phyloP scores from a whole-genome alignment of 2,888 invertebrate genomes.

The Macrosiphum euphorbiae region DNA sequence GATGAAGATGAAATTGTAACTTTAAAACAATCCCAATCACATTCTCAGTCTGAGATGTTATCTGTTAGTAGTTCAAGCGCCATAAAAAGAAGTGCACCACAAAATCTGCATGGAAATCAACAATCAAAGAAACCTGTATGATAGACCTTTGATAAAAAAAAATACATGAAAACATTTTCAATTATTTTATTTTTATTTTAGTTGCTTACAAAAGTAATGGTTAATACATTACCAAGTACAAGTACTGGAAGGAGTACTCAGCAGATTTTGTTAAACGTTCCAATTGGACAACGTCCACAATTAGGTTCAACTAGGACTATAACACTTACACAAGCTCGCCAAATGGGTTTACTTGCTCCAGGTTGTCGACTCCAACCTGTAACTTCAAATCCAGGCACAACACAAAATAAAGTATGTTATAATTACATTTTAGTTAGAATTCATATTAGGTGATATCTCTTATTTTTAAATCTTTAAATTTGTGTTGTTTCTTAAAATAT shows the following conservation, averaged over 20 bases:
- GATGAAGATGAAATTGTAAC: slow-evolving; percentile 37
- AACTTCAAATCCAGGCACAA: slow-evolving; percentile 28
- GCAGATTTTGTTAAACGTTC: slow-evolving; percentile 63
- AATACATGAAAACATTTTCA: neutral
- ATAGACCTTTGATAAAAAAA: slow-evolving; percentile 16
- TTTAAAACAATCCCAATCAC: slow-evolving; percentile 12
- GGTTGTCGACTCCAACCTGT: slow-evolving; percentile 72
- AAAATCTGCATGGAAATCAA: slow-evolving; percentile 25
- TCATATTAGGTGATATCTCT: neutral
- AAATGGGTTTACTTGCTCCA: slow-evolving; percentile 74
- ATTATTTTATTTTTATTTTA: slow-evolving; percentile 40
- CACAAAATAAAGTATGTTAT: slow-evolving; percentile 53
- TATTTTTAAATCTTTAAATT: neutral
- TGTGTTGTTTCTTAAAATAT: neutral
- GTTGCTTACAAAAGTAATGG: slow-evolving; percentile 66
- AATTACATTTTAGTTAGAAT: neutral
- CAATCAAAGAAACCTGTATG: slow-evolving; percentile 63
- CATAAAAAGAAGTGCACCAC: slow-evolving; percentile 58
- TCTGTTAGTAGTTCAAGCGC: slow-evolving; percentile 40
- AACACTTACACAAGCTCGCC: slow-evolving; percentile 77
- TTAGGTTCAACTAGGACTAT: slow-evolving; percentile 73
- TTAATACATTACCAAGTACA: slow-evolving; percentile 59
- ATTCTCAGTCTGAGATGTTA: slow-evolving; percentile 43
- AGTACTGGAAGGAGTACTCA: slow-evolving; percentile 64
- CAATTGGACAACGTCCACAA: slow-evolving; percentile 62